Evolutionary conservation across 1,140 invertebrate species (phyloP), one percentile per base, ranked within the genome.

Genomic region (Linepithema humile): DNA sequence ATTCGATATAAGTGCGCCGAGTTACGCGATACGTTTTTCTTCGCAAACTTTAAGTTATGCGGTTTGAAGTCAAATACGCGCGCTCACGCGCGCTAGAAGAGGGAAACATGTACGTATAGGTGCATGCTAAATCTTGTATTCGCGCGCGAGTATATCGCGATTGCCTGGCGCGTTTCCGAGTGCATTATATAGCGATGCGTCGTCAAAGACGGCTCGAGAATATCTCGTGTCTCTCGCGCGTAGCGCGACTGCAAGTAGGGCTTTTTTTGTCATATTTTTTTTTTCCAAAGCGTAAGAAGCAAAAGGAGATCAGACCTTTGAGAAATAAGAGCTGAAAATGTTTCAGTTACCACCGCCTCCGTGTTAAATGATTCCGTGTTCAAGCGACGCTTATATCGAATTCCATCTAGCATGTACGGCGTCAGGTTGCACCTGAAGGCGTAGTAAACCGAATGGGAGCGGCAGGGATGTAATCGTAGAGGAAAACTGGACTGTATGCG

Each of bases 341-440:
- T 78, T 80, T 69, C 75, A 69, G 75, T 80, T 70, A 69, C 74
- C 50, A 35, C 40, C 40, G 35, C 43, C 35, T 69, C 7, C 45
- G 20, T 80, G 75, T 80, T 80, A 80, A 80, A 80, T 70, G 75
- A 80, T 80, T 80, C 64, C 75, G 75, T 80, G 75, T 80, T 80
- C 75, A 70, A 70, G 75, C 64, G 75, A 80, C 64, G 75, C 75
- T 80, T 80, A 80, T 80, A 80, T 80, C 75, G 64, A 80, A 80
- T 80, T 80, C 75, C 64, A 80, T 70, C 75, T 80, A 80, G 75
- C 75, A 70, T 69, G 75, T 80, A 80, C 50, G 64, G 75, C 75
- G 75, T 70, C 75, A 80, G 75, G 75, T 80, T 80, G 75, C 75
- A 80, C 75, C 75, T 80, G 75, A 80, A 80, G 75, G 75, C 64